Base-by-base conservation (phyloP, 2,113 vertebrate species). In the Phaethon lepturus region DNA sequence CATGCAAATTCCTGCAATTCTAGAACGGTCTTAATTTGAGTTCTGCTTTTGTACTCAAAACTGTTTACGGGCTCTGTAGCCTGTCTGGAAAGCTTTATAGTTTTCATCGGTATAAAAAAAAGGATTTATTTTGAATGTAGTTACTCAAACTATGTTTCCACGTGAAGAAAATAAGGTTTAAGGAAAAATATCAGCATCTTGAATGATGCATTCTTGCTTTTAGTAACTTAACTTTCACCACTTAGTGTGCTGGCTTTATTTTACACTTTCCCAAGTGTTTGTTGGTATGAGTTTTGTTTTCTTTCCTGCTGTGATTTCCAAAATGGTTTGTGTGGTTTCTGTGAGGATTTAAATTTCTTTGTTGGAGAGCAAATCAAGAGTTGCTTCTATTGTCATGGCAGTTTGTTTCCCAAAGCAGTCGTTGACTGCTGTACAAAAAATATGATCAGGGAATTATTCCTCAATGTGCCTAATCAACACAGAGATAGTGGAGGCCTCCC, bases 401-500 rank as follows among this genome's bases (percentile, higher is more conserved):
- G 45, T 33, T 79, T 83, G 31, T 67, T 91, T 88, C 13, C 31
- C 4, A 45, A 56, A 86, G n/a, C 20, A 69, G 42, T 58, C 14
- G 23, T n/a, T 28, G 31, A 82, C 67, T 75, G 20, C 15, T 88
- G 28, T 68, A 63, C 28, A 62, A 49, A 38, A 88, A 77, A 52
- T 50, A 26, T 4, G 5, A 56, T 58, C 15, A 45, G 4, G n/a
- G 12, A 80, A 72, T 89, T 67, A 18, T 17, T 91, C 28, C 59
- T 78, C 15, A 26, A 0, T 60, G 15, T 49, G 4, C 23, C 19
- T 73, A n/a, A 56, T 47, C 20, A 73, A 16, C 20, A 50, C 9
- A 0, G 4, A n/a, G 52, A 33, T 44, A n/a, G 13, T 3, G 6
- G 10, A 56, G 60, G 17, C 71, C 2, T 55, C 1, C 23, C 26